phyloP scores from a whole-genome alignment of 64 coral and sea anemone genomes.

The Orbicella faveolata region DNA sequence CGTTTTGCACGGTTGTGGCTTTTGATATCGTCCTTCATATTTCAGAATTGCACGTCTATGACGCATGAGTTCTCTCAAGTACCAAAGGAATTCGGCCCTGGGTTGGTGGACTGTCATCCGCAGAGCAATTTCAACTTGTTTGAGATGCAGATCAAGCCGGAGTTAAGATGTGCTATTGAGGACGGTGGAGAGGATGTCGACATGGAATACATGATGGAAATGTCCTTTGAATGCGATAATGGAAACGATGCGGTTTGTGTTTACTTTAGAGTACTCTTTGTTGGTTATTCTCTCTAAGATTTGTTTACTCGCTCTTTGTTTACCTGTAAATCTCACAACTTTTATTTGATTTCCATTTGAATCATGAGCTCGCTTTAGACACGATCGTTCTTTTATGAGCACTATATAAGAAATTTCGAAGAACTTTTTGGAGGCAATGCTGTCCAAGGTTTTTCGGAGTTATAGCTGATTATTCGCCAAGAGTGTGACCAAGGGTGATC shows the following conservation, averaged over 20 bases:
- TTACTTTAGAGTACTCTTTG: not conserved
- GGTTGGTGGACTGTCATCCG: not conserved
- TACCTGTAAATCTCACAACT: not conserved
- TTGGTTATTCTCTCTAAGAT: not conserved
- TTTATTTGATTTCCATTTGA: not conserved
- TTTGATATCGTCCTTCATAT: not conserved
- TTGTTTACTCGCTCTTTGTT: not conserved
- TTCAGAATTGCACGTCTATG: conserved; percentile 10
- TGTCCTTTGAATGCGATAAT: conserved; percentile 21
- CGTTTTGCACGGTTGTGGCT: not conserved
- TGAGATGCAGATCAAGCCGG: conserved; percentile 26
- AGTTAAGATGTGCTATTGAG: not conserved
- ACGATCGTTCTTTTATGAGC: no score
- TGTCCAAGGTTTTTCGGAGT: no score
- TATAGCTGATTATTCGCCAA: no score
- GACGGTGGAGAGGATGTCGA: conserved; percentile 12
- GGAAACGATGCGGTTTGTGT: conserved; percentile 29
- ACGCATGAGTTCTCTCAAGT: conserved; percentile 2
- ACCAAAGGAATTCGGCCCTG: not conserved
- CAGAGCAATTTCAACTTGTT: not conserved
- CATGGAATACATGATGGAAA: conserved; percentile 37
- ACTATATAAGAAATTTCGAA: no score
- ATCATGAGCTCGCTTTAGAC: not conserved
- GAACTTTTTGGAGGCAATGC: no score
- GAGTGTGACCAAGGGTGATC: no score